Evolutionary conservation across 2,797 vertebrate species (phyloP), one percentile per base, ranked within the genome.

Genomic region (Enteromius trimaculatus): DNA sequence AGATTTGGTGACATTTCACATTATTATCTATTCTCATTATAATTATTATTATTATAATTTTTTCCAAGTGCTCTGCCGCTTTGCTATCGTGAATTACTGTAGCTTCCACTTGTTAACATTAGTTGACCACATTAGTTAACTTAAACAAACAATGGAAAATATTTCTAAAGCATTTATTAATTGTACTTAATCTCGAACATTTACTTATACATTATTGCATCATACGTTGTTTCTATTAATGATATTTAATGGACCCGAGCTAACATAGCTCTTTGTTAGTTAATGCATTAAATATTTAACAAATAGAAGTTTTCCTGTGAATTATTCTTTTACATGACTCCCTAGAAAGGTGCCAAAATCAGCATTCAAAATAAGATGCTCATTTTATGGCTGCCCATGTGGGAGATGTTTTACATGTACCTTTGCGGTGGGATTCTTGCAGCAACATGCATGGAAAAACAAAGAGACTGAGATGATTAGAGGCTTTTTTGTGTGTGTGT

Each of bases 381-480:
- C 44, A 49, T 44, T 70, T 70, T 80, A 55, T 47, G 75, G n/a
- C 47, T 31, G 13, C 42, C 21, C 53, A 60, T 70, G 26, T 26
- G 64, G 47, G 37, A 77, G 23, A 62, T 34, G 37, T 79, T 55
- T 49, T 75, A 55, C 68, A 78, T 79, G 39, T 71, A 64, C 21
- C 19, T 77, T 49, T 68, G 62, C 11, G 31, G 53, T 49, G 11
- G 5, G 55, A 49, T 42, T 44, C 79, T 69, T 85, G 42, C 4
- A 51, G 74, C 79, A 79, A 79, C 79, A 47, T 55, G 60, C 14
- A 72, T 34, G 44, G 17, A 2, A 77, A 85, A 69, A 44, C 39
- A 81, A 85, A 14, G 71, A 47, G 34, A 78, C 42, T 26, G 21
- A 82, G 19, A 81, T 86, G 47, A 66, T 76, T 77, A 42, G 62